These are phyloP conservation scores for Trachops cirrhosus DNA, from an alignment of 2,797 vertebrate genomes.

Conservation along the genomic window DNA sequence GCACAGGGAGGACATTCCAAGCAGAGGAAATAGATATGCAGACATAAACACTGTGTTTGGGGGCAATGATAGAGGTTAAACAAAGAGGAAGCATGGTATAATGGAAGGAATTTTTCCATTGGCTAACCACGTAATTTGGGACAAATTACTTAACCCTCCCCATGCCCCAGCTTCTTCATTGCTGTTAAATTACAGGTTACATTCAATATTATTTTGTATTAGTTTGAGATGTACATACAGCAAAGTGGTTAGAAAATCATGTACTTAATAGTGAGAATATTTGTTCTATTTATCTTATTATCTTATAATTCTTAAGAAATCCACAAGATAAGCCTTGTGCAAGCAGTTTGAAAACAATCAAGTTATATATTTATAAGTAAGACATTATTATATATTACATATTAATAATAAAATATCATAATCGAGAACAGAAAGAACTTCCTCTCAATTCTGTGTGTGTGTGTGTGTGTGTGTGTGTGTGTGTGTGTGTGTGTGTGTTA, in stretches of 20 bases:
- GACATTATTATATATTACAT: neutral
- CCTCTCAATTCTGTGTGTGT: neutral
- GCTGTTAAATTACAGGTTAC: neutral
- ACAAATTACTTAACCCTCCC: neutral
- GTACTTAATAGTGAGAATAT: neutral
- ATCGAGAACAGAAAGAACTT: neutral
- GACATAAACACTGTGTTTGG: neutral
- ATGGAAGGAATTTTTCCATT: neutral
- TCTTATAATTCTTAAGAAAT: neutral
- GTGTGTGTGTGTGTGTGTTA: neutral
- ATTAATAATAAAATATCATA: neutral
- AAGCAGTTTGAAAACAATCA: neutral
- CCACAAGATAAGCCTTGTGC: neutral
- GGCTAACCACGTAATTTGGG: neutral
- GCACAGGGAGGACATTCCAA: accelerated
- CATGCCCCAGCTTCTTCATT: neutral
- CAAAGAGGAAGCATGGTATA: neutral
- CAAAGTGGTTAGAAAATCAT: neutral
- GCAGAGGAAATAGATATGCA: neutral
- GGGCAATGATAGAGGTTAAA: neutral
- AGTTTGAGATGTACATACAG: neutral
- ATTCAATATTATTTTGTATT: neutral
- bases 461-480: too few relatives aligned
- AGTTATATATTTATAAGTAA: neutral
- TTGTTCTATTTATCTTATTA: neutral